Evolutionary conservation across 2,888 invertebrate species (phyloP).

Genomic region (Drosophila aldrichi): DNA sequence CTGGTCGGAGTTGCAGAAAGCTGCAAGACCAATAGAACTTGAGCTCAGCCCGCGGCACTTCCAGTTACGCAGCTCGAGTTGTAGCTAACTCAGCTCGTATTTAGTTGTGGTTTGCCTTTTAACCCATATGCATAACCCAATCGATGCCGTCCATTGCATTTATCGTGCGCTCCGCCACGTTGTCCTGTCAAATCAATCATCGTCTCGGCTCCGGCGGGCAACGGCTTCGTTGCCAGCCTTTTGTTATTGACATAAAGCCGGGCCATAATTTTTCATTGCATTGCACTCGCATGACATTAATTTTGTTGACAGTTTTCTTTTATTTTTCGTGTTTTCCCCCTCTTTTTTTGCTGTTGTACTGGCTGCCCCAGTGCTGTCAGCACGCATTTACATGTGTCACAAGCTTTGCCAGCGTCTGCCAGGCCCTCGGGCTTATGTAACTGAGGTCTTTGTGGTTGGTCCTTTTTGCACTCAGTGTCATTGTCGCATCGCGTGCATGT

Average conservation of each 20-base stretch:
- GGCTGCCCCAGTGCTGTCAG: constrained; percentile 72
- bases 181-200: constrained; percentile 84
- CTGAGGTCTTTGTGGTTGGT: constrained; percentile 58
- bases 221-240: constrained; percentile 49
- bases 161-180: constrained; percentile 43
- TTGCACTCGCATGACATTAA: constrained; percentile 83
- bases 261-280: constrained; percentile 84
- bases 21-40: constrained; percentile 72
- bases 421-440: constrained; percentile 33
- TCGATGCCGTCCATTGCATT: constrained; percentile 26
- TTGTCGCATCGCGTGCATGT: constrained; percentile 21
- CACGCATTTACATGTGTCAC: constrained; percentile 81
- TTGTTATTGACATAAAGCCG: constrained; percentile 83
- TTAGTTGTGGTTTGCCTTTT: constrained; percentile 17
- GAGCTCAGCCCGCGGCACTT: constrained; percentile 68
- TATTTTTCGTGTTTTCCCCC: constrained; percentile 54
- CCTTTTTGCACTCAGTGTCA: constrained; percentile 30
- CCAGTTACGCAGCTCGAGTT: constrained; percentile 28
- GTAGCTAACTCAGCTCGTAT: background rate
- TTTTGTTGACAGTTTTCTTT: constrained; percentile 85
- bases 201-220: constrained; percentile 61
- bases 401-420: constrained; percentile 11
- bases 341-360: constrained; percentile 49
- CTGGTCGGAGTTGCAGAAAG: constrained; percentile 33
- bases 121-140: constrained; percentile 20